Conservation (phyloP, 2,888 invertebrate species). For the Hemaris fuciformis region DNA sequence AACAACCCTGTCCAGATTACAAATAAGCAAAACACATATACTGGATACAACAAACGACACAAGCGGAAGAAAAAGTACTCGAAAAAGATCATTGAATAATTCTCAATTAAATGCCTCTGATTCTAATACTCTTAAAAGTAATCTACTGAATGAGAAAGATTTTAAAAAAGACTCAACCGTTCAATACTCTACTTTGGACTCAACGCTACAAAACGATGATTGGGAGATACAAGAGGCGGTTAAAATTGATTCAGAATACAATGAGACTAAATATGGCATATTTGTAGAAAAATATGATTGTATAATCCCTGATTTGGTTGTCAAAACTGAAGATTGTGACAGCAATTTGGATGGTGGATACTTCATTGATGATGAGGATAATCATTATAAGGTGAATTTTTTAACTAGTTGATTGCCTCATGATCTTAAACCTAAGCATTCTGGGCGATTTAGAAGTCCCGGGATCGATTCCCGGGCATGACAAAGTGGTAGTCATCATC, state of each 20-base stretch:
- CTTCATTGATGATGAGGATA: background rate
- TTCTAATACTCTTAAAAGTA: background rate
- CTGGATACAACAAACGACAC: background rate
- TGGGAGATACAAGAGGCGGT: background rate
- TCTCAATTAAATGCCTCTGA: background rate
- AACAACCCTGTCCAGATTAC: constrained; percentile 17
- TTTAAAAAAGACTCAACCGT: background rate
- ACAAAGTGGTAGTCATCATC: no score
- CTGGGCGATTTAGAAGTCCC: no score
- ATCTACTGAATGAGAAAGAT: background rate
- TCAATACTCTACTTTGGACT: background rate
- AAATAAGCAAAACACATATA: background rate
- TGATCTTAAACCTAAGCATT: no score
- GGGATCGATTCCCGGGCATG: no score
- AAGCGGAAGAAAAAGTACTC: background rate
- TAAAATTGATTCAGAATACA: background rate
- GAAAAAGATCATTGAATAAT: background rate
- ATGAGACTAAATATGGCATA: background rate
- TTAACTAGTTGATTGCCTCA: background rate
- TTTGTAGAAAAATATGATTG: background rate
- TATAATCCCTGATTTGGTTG: background rate
- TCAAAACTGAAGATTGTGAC: background rate
- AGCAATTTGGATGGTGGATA: background rate
- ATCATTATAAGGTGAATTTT: background rate
- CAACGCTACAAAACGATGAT: background rate